Percentiles rank a stretch among this genome's conserved stretches.
Evolutionary conservation across 2,113 vertebrate genomes (phyloP).

Genomic region (Micronycteris hirsuta): DNA sequence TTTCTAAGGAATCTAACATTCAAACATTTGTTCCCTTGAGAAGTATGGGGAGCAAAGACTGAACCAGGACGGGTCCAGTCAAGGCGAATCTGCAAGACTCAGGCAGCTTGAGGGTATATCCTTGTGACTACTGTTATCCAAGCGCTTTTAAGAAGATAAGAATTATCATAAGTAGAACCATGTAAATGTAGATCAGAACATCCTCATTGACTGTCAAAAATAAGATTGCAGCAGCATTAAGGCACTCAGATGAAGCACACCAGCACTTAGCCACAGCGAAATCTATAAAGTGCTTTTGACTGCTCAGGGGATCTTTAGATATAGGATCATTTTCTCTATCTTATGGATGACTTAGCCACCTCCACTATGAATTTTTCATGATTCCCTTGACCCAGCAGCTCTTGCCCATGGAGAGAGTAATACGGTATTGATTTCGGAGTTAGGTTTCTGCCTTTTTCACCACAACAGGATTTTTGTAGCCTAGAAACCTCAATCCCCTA

Average conservation of each 20-base stretch:
- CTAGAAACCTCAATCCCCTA: slow-evolving; percentile 85
- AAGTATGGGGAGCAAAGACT: neutral
- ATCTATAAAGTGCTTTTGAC: slow-evolving; percentile 86
- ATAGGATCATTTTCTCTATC: slow-evolving; percentile 85
- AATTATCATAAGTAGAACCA: slow-evolving; percentile 76
- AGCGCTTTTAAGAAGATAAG: slow-evolving; percentile 57
- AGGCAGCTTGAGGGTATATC: neutral
- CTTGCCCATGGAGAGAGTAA: slow-evolving; percentile 87
- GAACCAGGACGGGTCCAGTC: neutral
- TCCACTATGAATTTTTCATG: slow-evolving; percentile 93
- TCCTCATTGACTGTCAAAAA: slow-evolving; percentile 82
- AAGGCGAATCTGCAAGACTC: neutral
- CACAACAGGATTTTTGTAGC: slow-evolving; percentile 86
- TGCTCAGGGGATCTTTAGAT: slow-evolving; percentile 85
- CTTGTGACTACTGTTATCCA: neutral
- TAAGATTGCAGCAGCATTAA: slow-evolving; percentile 80
- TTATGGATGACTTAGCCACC: slow-evolving; percentile 88
- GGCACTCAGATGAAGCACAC: slow-evolving; percentile 86
- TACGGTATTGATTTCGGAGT: slow-evolving; percentile 87
- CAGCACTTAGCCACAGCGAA: slow-evolving; percentile 84
- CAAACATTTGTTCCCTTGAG: neutral
- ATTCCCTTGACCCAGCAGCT: slow-evolving; percentile 86
- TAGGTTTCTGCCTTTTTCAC: slow-evolving; percentile 83
- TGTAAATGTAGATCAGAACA: slow-evolving; percentile 82
- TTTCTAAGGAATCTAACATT: neutral